These are phyloP conservation scores for Caenorhabditis brenneri DNA, from an alignment of 1,140 invertebrate genomes.

Conservation along the genomic window DNA sequence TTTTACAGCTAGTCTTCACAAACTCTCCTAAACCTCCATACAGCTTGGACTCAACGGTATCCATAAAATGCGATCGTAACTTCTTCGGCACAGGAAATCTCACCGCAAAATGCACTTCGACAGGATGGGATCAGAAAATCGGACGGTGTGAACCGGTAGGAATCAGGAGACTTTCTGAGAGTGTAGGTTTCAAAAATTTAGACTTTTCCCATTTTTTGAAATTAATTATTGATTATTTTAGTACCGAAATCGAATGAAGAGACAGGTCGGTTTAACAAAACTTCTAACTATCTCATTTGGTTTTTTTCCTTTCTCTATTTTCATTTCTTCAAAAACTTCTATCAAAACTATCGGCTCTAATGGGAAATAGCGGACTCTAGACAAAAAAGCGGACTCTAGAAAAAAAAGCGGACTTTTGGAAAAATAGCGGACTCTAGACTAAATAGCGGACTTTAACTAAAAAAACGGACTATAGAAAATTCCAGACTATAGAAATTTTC, in stretches of 20 bases:
- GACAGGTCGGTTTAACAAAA: neutral
- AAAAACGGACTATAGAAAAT: too few species aligned
- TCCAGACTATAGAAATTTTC: too few species aligned
- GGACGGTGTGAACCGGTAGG: conserved; percentile 23
- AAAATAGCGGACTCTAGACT: too few species aligned
- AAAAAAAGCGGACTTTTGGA: too few species aligned
- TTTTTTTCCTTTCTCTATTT: neutral
- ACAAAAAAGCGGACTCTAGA: too few species aligned
- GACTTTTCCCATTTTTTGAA: too few species aligned
- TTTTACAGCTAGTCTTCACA: neutral
- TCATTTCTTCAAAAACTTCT: neutral
- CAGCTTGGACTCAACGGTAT: neutral
- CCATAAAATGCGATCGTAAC: conserved; percentile 6
- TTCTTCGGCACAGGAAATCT: conserved; percentile 4
- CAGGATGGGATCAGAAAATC: conserved; percentile 3
- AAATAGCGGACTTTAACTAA: too few species aligned
- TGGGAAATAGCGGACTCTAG: too few species aligned
- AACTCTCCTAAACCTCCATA: neutral
- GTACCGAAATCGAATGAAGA: neutral
- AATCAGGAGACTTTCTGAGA: neutral
- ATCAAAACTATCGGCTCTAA: too few species aligned
- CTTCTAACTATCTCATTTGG: neutral
- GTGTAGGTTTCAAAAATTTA: conserved; percentile 1
- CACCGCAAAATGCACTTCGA: neutral
- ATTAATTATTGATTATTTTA: conserved; percentile 1